Conservation (phyloP, 2,113 vertebrate species). For the Colaptes auratus region DNA sequence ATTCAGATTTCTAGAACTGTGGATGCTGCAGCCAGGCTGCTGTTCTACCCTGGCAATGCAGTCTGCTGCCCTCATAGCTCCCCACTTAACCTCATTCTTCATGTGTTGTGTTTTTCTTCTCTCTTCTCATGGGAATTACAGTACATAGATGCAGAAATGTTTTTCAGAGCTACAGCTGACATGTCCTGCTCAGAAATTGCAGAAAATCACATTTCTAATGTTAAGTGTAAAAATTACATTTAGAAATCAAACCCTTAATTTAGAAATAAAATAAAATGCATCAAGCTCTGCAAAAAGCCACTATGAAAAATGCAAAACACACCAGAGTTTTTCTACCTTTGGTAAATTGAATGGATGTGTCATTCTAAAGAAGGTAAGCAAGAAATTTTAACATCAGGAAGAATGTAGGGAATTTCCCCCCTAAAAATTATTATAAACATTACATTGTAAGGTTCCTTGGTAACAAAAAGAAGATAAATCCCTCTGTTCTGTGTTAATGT, state of each 20-base stretch:
- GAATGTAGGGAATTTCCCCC: neutral
- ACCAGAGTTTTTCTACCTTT: neutral
- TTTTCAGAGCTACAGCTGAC: neutral
- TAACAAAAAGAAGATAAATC: conserved; percentile 53
- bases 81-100: neutral
- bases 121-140: neutral
- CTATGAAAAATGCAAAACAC: neutral
- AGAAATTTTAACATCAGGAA: neutral
- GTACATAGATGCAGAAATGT: neutral
- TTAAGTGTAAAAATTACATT: neutral
- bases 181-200: neutral
- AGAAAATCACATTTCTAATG: neutral
- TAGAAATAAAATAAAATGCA: neutral
- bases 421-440: conserved; percentile 20
- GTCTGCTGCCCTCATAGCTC: neutral
- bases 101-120: neutral
- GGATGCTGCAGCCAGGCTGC: neutral
- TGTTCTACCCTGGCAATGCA: neutral
- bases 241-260: neutral
- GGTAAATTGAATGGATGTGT: neutral
- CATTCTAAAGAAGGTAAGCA: neutral
- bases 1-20: neutral
- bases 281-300: neutral
- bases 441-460: conserved; percentile 51
- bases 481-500: conserved; percentile 51